Evolutionary conservation across 2,113 vertebrate species (phyloP), one percentile per base, ranked within the genome.

Genomic region (Indicator indicator): DNA sequence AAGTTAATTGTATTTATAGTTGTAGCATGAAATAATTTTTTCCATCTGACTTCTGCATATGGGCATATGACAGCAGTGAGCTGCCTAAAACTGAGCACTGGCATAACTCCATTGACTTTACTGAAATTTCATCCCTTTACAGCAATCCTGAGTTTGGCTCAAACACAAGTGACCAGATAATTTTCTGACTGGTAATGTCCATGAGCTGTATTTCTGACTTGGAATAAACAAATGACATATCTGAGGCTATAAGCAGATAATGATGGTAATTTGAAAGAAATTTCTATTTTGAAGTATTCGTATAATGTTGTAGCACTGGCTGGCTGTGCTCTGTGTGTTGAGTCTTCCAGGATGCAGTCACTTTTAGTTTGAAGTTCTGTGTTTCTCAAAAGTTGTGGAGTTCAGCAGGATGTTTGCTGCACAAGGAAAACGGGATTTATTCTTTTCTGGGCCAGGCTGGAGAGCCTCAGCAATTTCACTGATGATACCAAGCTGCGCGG

Each of bases 41-140:
- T 90, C 94, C 93, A 71, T 91, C 19, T 0, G 0, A 59, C 81
- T 89, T 75, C 84, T 80, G 55, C 8, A 2, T 85, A 92, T 59
- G 64, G 81, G 28, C 89, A 52, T 85, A 79, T 56, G 84, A 92
- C 52, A 91, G 64, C 33, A 42, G 48, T n/a, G 78, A 76, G 71
- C 63, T 79, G 63, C 87, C 78, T 93, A 96, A 95, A 95, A 94
- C 77, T 69, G 32, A 92, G 93, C 26, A 5, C 82, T 95, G 95
- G 94, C 93, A 83, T 38, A 91, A 82, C 40, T 89, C 86, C 89
- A 87, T 55, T 56, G 63, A 84, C 91, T 94, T 95, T 55, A 91
- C 92, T 92, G 94, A 96, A 96, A 96, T 95, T 96, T 95, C 95
- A 96, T 94, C 94, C 76, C 92, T 92, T 96, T 94, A 78, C 91